A percentile compares a stretch with the other conserved stretches of the same genome.
Evolutionary conservation across 2,797 vertebrate species (phyloP).

Genomic region (Varecia variegata): DNA sequence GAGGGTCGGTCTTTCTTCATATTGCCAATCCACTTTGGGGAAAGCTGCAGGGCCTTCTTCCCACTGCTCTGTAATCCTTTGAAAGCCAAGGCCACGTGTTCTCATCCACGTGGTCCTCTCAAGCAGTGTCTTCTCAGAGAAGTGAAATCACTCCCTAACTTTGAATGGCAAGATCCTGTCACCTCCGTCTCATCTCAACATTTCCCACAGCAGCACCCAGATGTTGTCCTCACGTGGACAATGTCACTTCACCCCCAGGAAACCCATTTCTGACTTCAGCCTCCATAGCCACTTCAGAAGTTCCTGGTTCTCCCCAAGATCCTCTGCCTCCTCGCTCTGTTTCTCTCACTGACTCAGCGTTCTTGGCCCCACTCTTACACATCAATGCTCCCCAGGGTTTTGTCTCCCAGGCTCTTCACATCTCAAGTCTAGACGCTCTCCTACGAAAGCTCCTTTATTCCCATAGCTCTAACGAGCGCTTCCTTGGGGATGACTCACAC

Average conservation of each 20-base stretch:
- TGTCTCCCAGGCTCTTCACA: constrained; percentile 13
- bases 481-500: constrained; percentile 47
- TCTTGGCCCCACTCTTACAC: background rate
- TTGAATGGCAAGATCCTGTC: background rate
- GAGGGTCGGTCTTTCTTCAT: background rate
- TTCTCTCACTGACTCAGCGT: constrained; percentile 55
- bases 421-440: constrained; percentile 68
- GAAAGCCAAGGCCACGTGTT: background rate
- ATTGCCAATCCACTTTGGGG: fast-evolving
- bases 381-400: constrained; percentile 27
- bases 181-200: background rate
- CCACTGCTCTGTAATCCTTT: background rate
- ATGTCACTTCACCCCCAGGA: background rate
- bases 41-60: fast-evolving
- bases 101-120: fast-evolving
- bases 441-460: background rate
- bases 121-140: background rate
- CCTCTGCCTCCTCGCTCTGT: background rate
- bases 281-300: background rate
- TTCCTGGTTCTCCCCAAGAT: background rate
- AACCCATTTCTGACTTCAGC: background rate
- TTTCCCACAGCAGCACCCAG: background rate
- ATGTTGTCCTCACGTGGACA: background rate
- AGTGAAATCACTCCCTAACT: background rate
- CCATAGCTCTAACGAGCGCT: background rate